Conservation (phyloP, 1,140 invertebrate genomes). For the Zelostemma sp. region DNA sequence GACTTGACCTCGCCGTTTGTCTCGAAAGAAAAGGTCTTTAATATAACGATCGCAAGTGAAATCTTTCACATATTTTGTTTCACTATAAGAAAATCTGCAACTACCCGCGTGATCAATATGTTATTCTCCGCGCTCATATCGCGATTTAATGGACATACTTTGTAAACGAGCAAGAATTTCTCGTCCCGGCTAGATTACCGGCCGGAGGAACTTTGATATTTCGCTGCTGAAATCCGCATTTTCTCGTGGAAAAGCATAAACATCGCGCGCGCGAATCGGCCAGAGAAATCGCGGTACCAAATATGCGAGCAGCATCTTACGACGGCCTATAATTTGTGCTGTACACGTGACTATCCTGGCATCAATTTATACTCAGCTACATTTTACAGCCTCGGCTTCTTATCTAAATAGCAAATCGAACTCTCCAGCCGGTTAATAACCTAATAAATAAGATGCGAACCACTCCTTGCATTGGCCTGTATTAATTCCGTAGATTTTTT, state of each 20-base stretch:
- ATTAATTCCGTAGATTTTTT: conserved; percentile 30
- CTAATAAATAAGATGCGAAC: conserved; percentile 32
- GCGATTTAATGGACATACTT: too few species aligned
- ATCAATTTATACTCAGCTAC: conserved; percentile 34
- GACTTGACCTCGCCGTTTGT: too few species aligned
- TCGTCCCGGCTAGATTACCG: background rate
- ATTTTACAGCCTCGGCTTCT: conserved; percentile 23
- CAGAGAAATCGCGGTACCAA: conserved; percentile 5
- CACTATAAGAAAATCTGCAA: too few species aligned
- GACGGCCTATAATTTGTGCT: conserved; percentile 48
- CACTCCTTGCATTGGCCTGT: conserved; percentile 10
- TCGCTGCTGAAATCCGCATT: background rate
- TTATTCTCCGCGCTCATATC: too few species aligned
- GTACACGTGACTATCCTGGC: conserved; percentile 49
- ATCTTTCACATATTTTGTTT: too few species aligned
- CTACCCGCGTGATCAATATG: too few species aligned
- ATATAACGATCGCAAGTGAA: too few species aligned
- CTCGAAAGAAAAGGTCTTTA: too few species aligned
- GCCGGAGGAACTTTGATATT: conserved; percentile 2
- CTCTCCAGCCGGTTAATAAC: conserved; percentile 42
- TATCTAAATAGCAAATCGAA: conserved; percentile 46
- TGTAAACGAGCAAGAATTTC: background rate
- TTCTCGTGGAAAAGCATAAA: conserved; percentile 9
- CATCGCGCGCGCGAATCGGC: background rate
- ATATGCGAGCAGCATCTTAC: conserved; percentile 8